These are phyloP conservation scores for Anthopleura sola DNA, from an alignment of 64 coral and sea anemone species.

Conservation along the genomic window DNA sequence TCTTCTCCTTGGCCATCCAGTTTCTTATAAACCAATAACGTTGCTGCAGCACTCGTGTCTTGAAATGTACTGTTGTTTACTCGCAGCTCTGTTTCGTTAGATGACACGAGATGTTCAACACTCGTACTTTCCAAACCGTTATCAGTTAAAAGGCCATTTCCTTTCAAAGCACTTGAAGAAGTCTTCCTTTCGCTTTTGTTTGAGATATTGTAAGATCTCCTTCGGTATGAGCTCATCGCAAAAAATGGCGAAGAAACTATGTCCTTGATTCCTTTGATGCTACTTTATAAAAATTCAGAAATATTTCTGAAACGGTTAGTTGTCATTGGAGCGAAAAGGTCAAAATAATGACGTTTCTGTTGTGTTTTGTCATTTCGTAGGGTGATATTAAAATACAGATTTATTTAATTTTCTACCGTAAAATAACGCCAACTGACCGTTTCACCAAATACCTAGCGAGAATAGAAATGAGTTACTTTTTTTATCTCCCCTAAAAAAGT, in stretches of 20 bases:
- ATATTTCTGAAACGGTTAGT: background rate
- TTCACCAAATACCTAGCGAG: too few relatives aligned
- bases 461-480: too few relatives aligned
- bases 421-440: too few relatives aligned
- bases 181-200: background rate
- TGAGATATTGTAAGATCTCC: background rate
- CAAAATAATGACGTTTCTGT: background rate
- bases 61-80: background rate
- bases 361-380: background rate
- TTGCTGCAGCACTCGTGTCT: background rate
- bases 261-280: background rate
- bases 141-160: background rate
- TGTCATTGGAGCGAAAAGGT: background rate
- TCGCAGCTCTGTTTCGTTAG: background rate
- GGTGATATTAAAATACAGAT: background rate
- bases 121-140: background rate
- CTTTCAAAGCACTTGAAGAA: background rate
- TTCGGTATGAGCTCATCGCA: background rate
- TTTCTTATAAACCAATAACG: background rate
- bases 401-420: background rate
- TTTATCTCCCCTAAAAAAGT: too few relatives aligned
- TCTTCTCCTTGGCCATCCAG: background rate
- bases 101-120: background rate
- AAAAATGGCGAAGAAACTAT: background rate
- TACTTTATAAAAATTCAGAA: background rate